These are phyloP conservation scores for Corvus moneduloides DNA, from an alignment of 2,113 vertebrate species.

Conservation along the genomic window DNA sequence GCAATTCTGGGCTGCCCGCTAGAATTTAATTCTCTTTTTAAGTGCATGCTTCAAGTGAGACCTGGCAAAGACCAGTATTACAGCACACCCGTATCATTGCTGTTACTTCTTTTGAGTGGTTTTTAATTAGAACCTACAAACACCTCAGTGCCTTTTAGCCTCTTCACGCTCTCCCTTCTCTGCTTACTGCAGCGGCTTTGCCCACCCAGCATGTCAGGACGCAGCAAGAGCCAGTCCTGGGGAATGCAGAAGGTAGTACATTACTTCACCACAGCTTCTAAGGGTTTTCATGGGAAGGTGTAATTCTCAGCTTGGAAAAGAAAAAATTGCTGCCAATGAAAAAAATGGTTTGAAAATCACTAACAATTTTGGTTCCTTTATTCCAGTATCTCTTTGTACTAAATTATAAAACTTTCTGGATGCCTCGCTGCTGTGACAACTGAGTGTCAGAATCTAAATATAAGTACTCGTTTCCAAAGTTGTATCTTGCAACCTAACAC, in stretches of 20 bases:
- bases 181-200: not conserved
- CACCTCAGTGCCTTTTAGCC: not conserved
- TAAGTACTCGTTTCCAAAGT: not conserved
- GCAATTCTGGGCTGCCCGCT: not conserved
- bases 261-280: not conserved
- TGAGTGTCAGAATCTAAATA: not conserved
- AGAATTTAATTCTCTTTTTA: not conserved
- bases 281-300: not conserved
- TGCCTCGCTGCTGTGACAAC: not conserved
- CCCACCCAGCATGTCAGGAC: not conserved
- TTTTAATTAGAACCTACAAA: not conserved
- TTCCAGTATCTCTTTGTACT: not conserved
- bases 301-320: not conserved
- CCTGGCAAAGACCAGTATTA: not conserved
- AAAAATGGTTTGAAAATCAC: not conserved
- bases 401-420: not conserved
- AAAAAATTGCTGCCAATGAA: not conserved
- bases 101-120: not conserved
- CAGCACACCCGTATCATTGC: not conserved
- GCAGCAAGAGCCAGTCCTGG: not conserved
- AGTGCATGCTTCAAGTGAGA: not conserved
- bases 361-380: not conserved
- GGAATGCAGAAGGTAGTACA: not conserved
- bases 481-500: slow-evolving; percentile 62
- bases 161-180: not conserved